Evolutionary conservation across 2,888 invertebrate genomes (phyloP).

Genomic region (Clusia tigrina): DNA sequence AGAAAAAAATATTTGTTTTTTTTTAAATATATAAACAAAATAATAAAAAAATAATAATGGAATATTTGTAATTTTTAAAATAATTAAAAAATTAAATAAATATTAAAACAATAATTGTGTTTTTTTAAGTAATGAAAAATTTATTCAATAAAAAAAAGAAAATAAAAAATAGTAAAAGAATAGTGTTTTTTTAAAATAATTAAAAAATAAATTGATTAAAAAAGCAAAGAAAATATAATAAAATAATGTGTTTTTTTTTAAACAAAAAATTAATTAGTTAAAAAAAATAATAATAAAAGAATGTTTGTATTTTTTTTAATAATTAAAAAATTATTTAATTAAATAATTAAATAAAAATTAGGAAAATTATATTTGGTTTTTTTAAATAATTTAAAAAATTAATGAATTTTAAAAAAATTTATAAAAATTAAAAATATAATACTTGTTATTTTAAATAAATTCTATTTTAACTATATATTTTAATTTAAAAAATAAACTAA

Average conservation of each 20-base stretch:
- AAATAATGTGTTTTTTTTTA: conserved; percentile 20
- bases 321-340: no score
- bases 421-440: no score
- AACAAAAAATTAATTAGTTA: conserved; percentile 40
- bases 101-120: conserved; percentile 1
- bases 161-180: no score
- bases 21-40: conserved; percentile 26
- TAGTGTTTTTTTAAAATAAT: conserved; percentile 23
- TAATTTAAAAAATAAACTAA: no score
- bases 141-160: conserved; percentile 12
- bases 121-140: conserved; percentile 7
- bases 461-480: no score
- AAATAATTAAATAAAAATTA: no score
- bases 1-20: conserved; percentile 24
- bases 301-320: no score
- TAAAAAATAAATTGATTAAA: conserved; percentile 30
- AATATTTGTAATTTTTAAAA: background rate
- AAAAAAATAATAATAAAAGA: conserved; percentile 37
- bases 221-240: conserved; percentile 11
- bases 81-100: conserved; percentile 12
- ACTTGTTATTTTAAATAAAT: no score
- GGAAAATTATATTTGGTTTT: conserved; percentile 20
- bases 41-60: conserved; percentile 22
- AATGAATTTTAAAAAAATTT: no score
- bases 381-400: no score